A percentile compares a stretch with the other conserved stretches of the same genome.
Conservation (phyloP, 2,113 vertebrate species). For the Gallinago media region DNA sequence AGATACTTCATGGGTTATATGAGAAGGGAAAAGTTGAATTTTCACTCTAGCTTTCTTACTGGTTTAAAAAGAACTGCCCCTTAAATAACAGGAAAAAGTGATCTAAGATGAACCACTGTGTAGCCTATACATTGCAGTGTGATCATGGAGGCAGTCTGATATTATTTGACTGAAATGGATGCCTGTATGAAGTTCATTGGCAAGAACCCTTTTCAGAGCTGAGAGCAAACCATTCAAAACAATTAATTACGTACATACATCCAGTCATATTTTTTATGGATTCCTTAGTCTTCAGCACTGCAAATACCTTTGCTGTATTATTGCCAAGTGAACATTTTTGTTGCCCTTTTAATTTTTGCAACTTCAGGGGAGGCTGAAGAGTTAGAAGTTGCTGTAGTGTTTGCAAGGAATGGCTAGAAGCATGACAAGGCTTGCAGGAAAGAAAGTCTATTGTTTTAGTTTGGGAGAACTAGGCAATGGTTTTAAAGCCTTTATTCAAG, state of each 20-base stretch:
- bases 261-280: not conserved
- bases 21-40: not conserved
- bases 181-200: not conserved
- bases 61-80: not conserved
- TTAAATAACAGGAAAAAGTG: not conserved
- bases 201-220: not conserved
- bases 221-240: not conserved
- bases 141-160: not conserved
- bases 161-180: not conserved
- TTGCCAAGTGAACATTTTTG: not conserved
- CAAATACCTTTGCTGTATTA: not conserved
- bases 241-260: not conserved
- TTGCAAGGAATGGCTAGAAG: not conserved
- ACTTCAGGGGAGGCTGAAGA: not conserved
- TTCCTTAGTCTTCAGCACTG: not conserved
- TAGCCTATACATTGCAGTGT: not conserved
- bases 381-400: not conserved
- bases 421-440: not conserved
- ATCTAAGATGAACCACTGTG: not conserved
- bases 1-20: not conserved
- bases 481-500: not conserved
- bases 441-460: not conserved
- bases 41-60: not conserved
- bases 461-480: not conserved
- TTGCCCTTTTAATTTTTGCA: not conserved